Evolutionary conservation across 2,888 invertebrate genomes (phyloP), one percentile per base, ranked within the genome.

Genomic region (Anarsia innoxiella): DNA sequence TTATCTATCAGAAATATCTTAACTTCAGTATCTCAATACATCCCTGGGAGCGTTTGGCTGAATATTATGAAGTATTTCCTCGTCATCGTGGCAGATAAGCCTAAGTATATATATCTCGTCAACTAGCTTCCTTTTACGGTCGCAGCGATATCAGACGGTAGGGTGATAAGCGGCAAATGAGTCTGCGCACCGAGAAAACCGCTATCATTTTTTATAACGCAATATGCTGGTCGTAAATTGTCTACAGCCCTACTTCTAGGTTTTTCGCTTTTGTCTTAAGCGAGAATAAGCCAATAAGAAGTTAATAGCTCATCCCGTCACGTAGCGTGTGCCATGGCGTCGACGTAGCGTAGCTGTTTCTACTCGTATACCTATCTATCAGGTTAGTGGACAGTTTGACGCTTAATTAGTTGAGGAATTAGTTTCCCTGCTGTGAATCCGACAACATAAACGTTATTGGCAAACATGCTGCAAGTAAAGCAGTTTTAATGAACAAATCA

Each of bases 161-260:
- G 49, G 53, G 58, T 57, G 73, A 73, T 74, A 74, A 71, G 68
- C 62, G 51, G 60, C 57, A 68, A 73, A 71, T 66, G 70, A 70
- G 67, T 44, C 49, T 56, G 62, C 66, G 59, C 57, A n/a, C 56
- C 58, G 56, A 59, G 65, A 56, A 68, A 67, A 65, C 66, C 65
- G 65, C 66, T 61, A 66, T 72, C 66, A 71, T 70, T 71, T 73
- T 73, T 74, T 73, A 74, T 63, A 71, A 64, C 69, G 67, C 66
- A 70, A 73, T 70, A 71, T 68, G 69, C 64, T 26, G 53, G 50
- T 65, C 66, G 65, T 68, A 71, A 70, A 70, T 68, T 60, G 59
- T 56, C 54, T 55, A 52, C 51, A 55, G 60, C 54, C 51, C 51
- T 33, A n/a, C 25, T 14, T 27, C 31, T 29, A 32, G 46, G 53